phyloP scores from a whole-genome alignment of 92 coral and sea anemone genomes.

The Palythoa heliodiscus region DNA sequence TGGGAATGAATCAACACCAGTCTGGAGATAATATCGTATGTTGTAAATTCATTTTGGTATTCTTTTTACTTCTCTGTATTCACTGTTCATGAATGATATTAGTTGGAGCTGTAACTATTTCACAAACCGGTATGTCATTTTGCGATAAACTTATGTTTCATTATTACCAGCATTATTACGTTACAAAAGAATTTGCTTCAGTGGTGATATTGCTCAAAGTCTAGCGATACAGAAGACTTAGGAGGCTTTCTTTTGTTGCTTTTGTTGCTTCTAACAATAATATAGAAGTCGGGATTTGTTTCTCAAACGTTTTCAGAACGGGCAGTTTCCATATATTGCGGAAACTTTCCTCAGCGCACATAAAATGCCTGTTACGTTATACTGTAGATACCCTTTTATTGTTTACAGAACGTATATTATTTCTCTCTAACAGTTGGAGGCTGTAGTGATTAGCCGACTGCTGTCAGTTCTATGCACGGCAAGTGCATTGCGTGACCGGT shows the following conservation, averaged over 20 bases:
- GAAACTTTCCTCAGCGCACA: neutral
- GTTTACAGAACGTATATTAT: neutral
- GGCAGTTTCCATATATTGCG: too few relatives aligned
- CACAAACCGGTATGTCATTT: too few relatives aligned
- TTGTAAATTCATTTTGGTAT: neutral
- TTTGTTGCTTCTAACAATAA: too few relatives aligned
- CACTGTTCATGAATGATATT: neutral
- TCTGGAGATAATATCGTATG: slow-evolving; percentile 49
- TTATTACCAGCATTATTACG: too few relatives aligned
- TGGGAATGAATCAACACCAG: slow-evolving; percentile 13
- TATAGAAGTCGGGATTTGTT: too few relatives aligned
- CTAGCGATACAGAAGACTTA: too few relatives aligned
- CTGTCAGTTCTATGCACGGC: slow-evolving; percentile 72
- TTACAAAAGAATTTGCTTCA: too few relatives aligned
- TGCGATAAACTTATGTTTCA: too few relatives aligned
- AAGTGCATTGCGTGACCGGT: slow-evolving; percentile 60
- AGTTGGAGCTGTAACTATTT: too few relatives aligned
- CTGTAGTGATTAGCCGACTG: slow-evolving; percentile 68
- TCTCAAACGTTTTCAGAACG: too few relatives aligned
- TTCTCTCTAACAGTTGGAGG: slow-evolving; percentile 63
- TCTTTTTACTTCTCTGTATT: neutral
- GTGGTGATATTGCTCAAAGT: too few relatives aligned
- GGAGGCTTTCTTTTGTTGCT: too few relatives aligned
- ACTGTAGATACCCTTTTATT: neutral
- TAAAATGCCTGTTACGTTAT: neutral